Evolutionary conservation across 2,113 vertebrate species (phyloP).

Genomic region (Hydropotes inermis): DNA sequence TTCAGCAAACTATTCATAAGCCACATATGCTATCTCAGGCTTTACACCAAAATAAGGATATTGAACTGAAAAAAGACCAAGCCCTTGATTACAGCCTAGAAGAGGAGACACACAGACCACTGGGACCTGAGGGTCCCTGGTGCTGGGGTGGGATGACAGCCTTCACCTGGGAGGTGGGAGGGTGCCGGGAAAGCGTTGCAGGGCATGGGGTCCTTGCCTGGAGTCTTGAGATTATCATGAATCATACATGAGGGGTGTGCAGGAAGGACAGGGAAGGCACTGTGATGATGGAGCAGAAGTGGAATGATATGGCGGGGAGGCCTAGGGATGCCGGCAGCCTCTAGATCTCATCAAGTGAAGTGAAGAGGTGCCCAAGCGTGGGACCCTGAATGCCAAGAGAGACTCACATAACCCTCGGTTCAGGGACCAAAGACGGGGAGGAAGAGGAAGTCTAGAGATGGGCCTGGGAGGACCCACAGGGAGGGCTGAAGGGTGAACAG

Average conservation of each 20-base stretch:
- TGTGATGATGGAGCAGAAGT: background rate
- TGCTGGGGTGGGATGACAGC: background rate
- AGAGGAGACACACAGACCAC: background rate
- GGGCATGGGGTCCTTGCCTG: background rate
- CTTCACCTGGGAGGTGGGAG: background rate
- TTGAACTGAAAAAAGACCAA: background rate
- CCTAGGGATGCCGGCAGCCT: background rate
- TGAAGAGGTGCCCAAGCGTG: background rate
- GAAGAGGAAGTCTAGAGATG: background rate
- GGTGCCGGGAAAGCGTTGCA: background rate
- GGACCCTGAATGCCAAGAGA: background rate
- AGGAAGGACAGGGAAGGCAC: background rate
- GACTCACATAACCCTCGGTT: background rate
- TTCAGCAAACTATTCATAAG: background rate
- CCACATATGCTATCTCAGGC: background rate
- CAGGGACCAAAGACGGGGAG: background rate
- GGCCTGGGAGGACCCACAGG: fast-evolving
- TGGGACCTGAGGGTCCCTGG: fast-evolving
- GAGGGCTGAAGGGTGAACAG: background rate
- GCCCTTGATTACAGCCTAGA: background rate
- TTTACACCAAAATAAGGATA: background rate
- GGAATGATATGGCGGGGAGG: background rate
- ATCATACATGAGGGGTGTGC: background rate
- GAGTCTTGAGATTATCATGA: background rate
- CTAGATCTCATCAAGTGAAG: background rate